phyloP scores from a whole-genome alignment of 2,113 vertebrate species.

The Syngnathus scovelli region DNA sequence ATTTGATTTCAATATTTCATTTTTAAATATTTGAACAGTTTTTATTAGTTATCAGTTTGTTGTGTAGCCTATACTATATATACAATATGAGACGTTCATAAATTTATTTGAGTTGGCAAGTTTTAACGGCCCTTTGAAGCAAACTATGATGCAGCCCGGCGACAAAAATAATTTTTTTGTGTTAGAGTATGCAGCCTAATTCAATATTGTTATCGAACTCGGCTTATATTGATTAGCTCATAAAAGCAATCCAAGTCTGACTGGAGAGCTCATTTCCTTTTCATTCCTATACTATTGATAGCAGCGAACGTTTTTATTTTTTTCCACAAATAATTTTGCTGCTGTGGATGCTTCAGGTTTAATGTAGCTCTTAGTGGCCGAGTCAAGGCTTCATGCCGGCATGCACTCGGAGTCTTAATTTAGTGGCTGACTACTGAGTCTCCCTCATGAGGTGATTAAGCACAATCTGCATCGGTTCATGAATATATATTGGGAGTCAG shows the following conservation, averaged over 20 bases:
- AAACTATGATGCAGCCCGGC: no score
- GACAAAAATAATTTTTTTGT: no score
- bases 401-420: conserved; percentile 14
- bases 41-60: no score
- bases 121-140: no score
- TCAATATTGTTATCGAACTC: neutral
- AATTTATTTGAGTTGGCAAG: no score
- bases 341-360: neutral
- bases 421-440: conserved; percentile 30
- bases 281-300: neutral
- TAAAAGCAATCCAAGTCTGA: neutral
- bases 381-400: conserved; percentile 16
- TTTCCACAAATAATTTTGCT: neutral
- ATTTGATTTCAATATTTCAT: no score
- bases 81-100: no score
- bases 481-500: conserved; percentile 55
- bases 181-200: neutral
- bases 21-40: no score
- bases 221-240: neutral
- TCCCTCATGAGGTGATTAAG: conserved; percentile 34
- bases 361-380: conserved; percentile 11
- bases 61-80: no score
- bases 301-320: neutral
- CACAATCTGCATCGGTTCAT: conserved; percentile 44
- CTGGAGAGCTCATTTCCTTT: neutral